Percentiles rank a stretch among this genome's conserved stretches.
phyloP scores from a whole-genome alignment of 2,888 invertebrate species.

The Watsonalla binaria region DNA sequence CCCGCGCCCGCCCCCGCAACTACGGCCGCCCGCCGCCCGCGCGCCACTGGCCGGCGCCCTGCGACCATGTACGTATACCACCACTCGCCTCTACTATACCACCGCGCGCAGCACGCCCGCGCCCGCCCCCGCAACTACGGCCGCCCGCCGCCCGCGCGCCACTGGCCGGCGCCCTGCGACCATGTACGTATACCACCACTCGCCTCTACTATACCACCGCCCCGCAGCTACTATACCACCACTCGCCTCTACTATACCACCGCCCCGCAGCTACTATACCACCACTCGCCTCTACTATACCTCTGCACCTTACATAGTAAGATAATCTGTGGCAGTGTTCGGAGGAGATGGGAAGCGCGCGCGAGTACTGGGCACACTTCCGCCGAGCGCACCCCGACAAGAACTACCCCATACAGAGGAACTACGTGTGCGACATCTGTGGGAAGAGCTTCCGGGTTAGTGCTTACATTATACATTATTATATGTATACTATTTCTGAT shows the following conservation, averaged over 20 bases:
- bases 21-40: not conserved
- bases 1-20: conserved; percentile 44
- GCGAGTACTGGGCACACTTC: conserved; percentile 66
- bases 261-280: too few relatives aligned
- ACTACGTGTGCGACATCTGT: conserved; percentile 65
- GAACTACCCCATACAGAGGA: conserved; percentile 63
- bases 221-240: too few relatives aligned
- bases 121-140: too few relatives aligned
- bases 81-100: too few relatives aligned
- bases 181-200: too few relatives aligned
- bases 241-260: too few relatives aligned
- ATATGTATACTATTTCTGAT: not conserved
- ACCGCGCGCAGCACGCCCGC: too few relatives aligned
- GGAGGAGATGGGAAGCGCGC: conserved; percentile 53
- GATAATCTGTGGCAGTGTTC: conserved; percentile 38
- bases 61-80: not conserved
- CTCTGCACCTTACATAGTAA: not conserved
- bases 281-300: too few relatives aligned
- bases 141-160: too few relatives aligned
- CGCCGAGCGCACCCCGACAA: conserved; percentile 61
- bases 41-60: not conserved
- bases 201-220: too few relatives aligned
- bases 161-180: too few relatives aligned
- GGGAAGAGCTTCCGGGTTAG: conserved; percentile 65
- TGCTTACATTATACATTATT: not conserved